Conservation (phyloP, 2,888 invertebrate genomes). For the Tipula confusa region DNA sequence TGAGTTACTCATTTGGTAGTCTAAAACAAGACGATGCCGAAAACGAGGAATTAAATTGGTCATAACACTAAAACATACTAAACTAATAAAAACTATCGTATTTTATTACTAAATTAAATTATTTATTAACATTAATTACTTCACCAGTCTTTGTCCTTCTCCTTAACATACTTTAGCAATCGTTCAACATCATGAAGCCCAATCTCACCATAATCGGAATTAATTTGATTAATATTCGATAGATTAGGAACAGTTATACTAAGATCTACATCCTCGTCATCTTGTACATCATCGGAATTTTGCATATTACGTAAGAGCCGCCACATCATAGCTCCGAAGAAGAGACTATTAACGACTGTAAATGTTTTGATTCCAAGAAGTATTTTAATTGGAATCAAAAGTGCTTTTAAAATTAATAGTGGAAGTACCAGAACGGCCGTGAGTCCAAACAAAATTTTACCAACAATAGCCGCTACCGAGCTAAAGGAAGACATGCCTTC, state of each 20-base stretch:
- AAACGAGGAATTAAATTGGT: no score
- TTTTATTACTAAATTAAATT: background rate
- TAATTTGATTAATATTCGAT: background rate
- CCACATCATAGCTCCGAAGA: background rate
- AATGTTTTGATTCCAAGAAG: background rate
- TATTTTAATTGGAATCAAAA: background rate
- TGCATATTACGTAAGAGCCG: background rate
- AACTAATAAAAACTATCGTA: no score
- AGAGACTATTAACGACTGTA: background rate
- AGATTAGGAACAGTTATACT: background rate
- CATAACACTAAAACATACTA: no score
- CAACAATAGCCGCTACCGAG: background rate
- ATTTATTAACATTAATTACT: background rate
- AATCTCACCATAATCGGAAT: background rate
- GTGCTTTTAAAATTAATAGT: background rate
- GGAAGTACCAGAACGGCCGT: background rate
- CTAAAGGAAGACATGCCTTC: background rate
- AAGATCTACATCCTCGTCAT: background rate
- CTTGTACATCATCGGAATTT: background rate
- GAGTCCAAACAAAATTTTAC: background rate
- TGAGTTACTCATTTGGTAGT: no score
- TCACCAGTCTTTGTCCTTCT: background rate
- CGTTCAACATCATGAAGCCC: background rate
- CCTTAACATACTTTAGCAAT: background rate
- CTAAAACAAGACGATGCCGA: no score